These are phyloP conservation scores for Penelope pileata DNA, from an alignment of 2,113 vertebrate species.

Conservation along the genomic window DNA sequence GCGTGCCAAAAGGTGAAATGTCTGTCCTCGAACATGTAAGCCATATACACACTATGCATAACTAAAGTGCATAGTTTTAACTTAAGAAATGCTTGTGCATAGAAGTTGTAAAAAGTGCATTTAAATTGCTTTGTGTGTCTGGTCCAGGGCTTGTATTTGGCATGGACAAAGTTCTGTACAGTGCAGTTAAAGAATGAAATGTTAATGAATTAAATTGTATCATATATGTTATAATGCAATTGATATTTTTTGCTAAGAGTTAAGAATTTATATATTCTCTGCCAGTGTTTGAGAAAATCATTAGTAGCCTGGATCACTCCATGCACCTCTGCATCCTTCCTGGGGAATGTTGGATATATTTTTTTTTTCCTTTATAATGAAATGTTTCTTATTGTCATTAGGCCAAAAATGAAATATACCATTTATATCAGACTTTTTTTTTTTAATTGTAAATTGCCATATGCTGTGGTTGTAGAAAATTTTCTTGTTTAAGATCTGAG, in stretches of 20 bases:
- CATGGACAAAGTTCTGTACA: constrained; percentile 68
- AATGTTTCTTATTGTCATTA: constrained; percentile 30
- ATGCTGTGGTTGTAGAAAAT: neutral
- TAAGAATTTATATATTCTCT: constrained; percentile 67
- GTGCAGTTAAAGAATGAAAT: constrained; percentile 58
- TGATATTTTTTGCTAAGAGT: constrained; percentile 74
- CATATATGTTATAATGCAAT: constrained; percentile 65
- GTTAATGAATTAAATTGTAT: constrained; percentile 70
- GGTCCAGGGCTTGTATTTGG: constrained; percentile 64
- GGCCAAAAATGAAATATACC: constrained; percentile 5
- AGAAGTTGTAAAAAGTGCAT: constrained; percentile 69
- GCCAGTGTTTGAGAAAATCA: constrained; percentile 48
- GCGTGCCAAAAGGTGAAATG: constrained; percentile 52
- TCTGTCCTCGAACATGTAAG: constrained; percentile 71
- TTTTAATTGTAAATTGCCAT: neutral
- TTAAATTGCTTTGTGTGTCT: constrained; percentile 69
- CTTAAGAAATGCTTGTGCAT: constrained; percentile 74
- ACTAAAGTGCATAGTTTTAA: constrained; percentile 74
- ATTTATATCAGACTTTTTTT: neutral
- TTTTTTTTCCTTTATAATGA: constrained; percentile 28
- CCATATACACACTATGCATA: constrained; percentile 77
- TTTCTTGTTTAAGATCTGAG: neutral
- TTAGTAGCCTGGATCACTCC: constrained; percentile 35
- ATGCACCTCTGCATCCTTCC: constrained; percentile 52
- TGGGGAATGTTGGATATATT: constrained; percentile 8